These are phyloP conservation scores for Rhizoglyphus robini DNA, from an alignment of 1,140 invertebrate species.

Conservation along the genomic window DNA sequence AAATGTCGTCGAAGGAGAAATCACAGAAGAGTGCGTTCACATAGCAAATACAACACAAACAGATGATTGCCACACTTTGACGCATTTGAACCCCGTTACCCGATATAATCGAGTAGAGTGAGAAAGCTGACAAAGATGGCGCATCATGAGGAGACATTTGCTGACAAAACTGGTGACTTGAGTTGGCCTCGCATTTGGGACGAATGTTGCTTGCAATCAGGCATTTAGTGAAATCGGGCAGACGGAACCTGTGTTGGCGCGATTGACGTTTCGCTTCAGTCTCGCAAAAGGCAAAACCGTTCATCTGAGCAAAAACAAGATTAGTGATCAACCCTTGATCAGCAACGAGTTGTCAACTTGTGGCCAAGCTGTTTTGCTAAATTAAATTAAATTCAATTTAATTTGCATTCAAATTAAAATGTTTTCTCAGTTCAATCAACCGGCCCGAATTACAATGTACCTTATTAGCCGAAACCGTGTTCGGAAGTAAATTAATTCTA, in stretches of 20 bases:
- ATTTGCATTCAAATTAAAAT: slow-evolving; percentile 12
- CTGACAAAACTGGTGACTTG: not conserved
- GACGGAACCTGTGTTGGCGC: not conserved
- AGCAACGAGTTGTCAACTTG: not conserved
- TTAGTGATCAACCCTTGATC: not conserved
- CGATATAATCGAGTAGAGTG: not conserved
- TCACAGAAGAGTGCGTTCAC: slow-evolving; percentile 75
- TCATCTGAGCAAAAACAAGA: not conserved
- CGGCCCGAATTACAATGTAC: too few species aligned
- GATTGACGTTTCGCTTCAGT: not conserved
- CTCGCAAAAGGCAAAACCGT: slow-evolving; percentile 2
- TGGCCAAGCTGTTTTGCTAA: too few species aligned
- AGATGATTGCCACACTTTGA: not conserved
- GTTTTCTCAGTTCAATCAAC: too few species aligned
- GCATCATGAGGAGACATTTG: not conserved
- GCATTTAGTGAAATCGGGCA: not conserved
- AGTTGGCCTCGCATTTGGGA: not conserved
- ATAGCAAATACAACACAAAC: slow-evolving; percentile 38
- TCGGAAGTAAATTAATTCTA: too few species aligned
- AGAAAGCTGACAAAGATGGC: not conserved
- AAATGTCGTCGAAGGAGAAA: slow-evolving; percentile 88
- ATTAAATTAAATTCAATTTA: not conserved
- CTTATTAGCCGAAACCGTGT: too few species aligned
- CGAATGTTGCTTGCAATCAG: not conserved
- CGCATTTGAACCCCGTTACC: not conserved